Conservation (phyloP, 1,140 invertebrate genomes). For the Drosophila willistoni region DNA sequence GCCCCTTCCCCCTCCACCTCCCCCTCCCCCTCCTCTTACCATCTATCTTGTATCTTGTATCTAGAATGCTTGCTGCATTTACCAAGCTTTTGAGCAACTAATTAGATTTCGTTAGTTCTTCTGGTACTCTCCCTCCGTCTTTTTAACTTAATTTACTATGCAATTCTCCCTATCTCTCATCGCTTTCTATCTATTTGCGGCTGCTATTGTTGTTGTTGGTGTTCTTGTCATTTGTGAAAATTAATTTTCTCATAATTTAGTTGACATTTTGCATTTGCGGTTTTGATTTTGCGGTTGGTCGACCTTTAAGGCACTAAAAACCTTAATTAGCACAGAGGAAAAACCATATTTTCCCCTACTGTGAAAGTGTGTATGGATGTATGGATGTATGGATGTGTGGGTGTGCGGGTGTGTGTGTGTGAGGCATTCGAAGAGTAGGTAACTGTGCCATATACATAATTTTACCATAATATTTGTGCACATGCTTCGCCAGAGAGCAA, state of each 20-base stretch:
- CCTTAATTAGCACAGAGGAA: constrained; percentile 31
- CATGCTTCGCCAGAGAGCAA: constrained; percentile 31
- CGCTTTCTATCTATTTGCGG: background rate
- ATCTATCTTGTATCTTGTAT: constrained; percentile 4
- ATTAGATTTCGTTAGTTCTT: constrained; percentile 58
- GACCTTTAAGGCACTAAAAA: constrained; percentile 59
- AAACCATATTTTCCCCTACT: constrained; percentile 63
- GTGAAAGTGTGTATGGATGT: constrained; percentile 21
- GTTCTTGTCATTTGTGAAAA: constrained; percentile 62
- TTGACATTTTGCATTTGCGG: constrained; percentile 74
- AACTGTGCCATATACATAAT: constrained; percentile 51
- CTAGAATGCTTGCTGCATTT: constrained; percentile 26
- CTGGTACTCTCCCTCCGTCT: constrained; percentile 21
- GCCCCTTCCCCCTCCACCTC: too few relatives aligned
- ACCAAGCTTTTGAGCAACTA: constrained; percentile 71
- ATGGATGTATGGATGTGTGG: too few relatives aligned
- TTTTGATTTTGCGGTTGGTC: constrained; percentile 73
- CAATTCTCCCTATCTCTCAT: constrained; percentile 44
- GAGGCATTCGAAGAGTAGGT: constrained; percentile 6
- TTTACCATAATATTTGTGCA: constrained; percentile 57
- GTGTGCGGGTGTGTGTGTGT: background rate
- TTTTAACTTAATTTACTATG: constrained; percentile 74
- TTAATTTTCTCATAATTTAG: constrained; percentile 80
- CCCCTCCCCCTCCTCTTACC: too few relatives aligned
- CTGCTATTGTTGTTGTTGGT: constrained; percentile 22